These are phyloP conservation scores for Gallinago media DNA, from an alignment of 2,113 vertebrate species.

Conservation along the genomic window DNA sequence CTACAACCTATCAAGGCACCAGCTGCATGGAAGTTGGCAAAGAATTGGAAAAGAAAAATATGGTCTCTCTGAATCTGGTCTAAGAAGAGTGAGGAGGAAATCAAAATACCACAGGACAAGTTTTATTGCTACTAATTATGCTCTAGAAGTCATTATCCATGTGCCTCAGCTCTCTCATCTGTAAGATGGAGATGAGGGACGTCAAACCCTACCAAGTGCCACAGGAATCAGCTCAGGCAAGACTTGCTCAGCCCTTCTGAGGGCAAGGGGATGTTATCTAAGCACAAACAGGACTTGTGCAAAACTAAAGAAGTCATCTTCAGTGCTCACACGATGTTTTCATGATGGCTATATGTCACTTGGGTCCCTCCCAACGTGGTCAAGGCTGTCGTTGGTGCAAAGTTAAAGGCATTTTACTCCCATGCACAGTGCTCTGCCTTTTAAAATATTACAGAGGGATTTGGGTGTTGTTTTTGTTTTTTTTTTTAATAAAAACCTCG, in stretches of 20 bases:
- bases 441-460: neutral
- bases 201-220: neutral
- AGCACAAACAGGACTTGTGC: neutral
- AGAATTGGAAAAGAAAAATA: neutral
- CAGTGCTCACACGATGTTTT: neutral
- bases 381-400: neutral
- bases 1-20: neutral
- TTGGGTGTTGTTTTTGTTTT: neutral
- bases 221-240: neutral
- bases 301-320: neutral
- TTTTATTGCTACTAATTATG: rapidly evolving
- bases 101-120: neutral
- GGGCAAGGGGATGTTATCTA: neutral
- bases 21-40: neutral
- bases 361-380: neutral
- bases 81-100: neutral
- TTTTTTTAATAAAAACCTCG: neutral
- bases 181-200: neutral
- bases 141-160: neutral
- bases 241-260: neutral
- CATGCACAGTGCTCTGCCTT: neutral
- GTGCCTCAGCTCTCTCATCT: neutral
- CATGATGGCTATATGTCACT: neutral
- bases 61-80: neutral
- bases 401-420: slow-evolving; percentile 10